Conservation (phyloP, 2,888 invertebrate species). For the Sicus ferrugineus region DNA sequence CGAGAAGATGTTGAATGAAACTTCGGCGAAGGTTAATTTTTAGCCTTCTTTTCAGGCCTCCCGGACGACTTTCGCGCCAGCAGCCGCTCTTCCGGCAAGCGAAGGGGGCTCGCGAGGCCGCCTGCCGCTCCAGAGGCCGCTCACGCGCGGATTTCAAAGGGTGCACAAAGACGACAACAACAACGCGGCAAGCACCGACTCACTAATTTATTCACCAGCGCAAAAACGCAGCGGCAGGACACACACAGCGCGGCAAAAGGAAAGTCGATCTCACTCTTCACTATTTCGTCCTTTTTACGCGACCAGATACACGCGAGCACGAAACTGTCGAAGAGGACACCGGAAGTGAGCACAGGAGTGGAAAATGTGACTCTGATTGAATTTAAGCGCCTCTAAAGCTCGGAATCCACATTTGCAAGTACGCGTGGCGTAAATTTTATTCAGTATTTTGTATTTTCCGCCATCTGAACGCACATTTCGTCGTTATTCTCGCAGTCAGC, state of each 20-base stretch:
- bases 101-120: too few species aligned
- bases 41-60: too few species aligned
- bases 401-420: too few species aligned
- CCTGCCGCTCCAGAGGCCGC: background rate
- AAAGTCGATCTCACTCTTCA: too few species aligned
- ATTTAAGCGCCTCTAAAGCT: background rate
- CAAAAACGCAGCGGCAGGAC: background rate
- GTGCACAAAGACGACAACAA: background rate
- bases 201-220: background rate
- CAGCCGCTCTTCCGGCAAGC: too few species aligned
- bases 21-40: too few species aligned
- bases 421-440: too few species aligned
- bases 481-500: background rate
- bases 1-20: too few species aligned
- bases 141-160: background rate
- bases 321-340: background rate
- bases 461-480: background rate
- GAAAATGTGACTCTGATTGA: background rate
- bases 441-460: too few species aligned
- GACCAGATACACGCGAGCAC: background rate
- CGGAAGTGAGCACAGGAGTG: background rate
- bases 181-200: background rate
- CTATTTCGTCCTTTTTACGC: too few species aligned
- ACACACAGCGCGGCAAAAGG: background rate
- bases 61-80: too few species aligned